A percentile compares a stretch with the other conserved stretches of the same genome.
These are phyloP conservation scores for Exocentrus adspersus DNA, from an alignment of 2,888 invertebrate genomes.

Conservation along the genomic window DNA sequence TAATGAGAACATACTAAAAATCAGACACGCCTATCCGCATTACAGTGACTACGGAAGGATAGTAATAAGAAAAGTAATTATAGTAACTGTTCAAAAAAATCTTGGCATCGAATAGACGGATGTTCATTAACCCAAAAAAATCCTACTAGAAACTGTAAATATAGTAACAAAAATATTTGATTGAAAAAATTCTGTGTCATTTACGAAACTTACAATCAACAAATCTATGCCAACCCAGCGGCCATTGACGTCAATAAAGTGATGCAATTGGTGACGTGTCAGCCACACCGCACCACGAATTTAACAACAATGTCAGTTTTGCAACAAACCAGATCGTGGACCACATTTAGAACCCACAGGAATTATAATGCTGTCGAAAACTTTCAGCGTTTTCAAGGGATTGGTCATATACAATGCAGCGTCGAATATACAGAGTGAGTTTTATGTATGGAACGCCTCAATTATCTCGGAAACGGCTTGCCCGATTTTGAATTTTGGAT, in stretches of 20 bases:
- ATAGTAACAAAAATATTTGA: constrained; percentile 16
- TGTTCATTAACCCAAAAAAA: not conserved
- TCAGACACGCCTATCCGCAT: too few relatives aligned
- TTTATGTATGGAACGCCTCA: too few relatives aligned
- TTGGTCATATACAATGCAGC: not conserved
- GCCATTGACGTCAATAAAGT: constrained; percentile 54
- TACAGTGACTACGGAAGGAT: not conserved
- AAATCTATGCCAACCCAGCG: constrained; percentile 50
- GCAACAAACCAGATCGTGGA: constrained; percentile 6
- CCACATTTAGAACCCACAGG: not conserved
- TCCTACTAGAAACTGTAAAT: not conserved
- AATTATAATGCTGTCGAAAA: not conserved
- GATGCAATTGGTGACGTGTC: constrained; percentile 50
- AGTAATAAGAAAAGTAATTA: too few relatives aligned
- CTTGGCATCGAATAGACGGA: not conserved
- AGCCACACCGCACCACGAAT: constrained; percentile 34
- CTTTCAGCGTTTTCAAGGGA: not conserved
- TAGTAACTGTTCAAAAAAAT: not conserved
- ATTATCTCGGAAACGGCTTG: too few relatives aligned
- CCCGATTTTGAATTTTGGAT: too few relatives aligned
- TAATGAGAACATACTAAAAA: too few relatives aligned
- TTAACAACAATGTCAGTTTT: constrained; percentile 21
- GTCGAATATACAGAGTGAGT: too few relatives aligned
- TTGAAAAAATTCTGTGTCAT: constrained; percentile 11
- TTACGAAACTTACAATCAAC: constrained; percentile 24